phyloP scores from a whole-genome alignment of 2,113 vertebrate species.

The Oncorhynchus nerka region DNA sequence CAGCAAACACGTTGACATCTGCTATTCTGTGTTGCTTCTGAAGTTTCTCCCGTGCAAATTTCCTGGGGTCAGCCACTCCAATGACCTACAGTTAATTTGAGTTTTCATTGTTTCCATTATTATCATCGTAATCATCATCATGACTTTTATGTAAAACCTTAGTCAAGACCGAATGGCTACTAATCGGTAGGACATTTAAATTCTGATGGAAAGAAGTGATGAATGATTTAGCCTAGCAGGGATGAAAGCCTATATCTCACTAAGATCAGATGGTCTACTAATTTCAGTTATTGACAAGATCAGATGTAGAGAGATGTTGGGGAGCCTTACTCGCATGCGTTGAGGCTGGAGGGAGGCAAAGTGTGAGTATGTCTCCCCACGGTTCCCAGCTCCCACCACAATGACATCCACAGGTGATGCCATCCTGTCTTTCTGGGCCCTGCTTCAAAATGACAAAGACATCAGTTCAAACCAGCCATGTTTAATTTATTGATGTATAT shows the following conservation, averaged over 20 bases:
- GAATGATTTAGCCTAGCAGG: too few relatives aligned
- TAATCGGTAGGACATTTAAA: too few relatives aligned
- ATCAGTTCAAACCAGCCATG: neutral
- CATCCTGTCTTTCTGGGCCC: slow-evolving; percentile 53
- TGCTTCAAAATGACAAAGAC: too few relatives aligned
- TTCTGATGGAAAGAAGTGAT: too few relatives aligned
- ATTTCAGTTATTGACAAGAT: neutral
- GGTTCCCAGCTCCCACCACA: slow-evolving; percentile 74
- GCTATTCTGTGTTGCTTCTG: slow-evolving; percentile 64
- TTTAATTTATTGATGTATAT: too few relatives aligned
- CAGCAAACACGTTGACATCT: slow-evolving; percentile 70
- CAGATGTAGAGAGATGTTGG: neutral
- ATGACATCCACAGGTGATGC: slow-evolving; percentile 62
- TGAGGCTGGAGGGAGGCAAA: slow-evolving; percentile 69
- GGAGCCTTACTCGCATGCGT: slow-evolving; percentile 61
- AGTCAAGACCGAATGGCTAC: too few relatives aligned
- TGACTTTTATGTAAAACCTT: too few relatives aligned
- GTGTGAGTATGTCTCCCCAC: slow-evolving; percentile 67
- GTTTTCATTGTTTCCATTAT: neutral
- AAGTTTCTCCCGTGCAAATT: slow-evolving; percentile 70
- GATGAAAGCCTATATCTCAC: too few relatives aligned
- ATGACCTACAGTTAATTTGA: slow-evolving; percentile 64
- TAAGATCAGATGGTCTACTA: too few relatives aligned
- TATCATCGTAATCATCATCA: too few relatives aligned
- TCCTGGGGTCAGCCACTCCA: slow-evolving; percentile 77